Conservation (phyloP, 2,113 vertebrate species). For the Prochilodus magdalenae region DNA sequence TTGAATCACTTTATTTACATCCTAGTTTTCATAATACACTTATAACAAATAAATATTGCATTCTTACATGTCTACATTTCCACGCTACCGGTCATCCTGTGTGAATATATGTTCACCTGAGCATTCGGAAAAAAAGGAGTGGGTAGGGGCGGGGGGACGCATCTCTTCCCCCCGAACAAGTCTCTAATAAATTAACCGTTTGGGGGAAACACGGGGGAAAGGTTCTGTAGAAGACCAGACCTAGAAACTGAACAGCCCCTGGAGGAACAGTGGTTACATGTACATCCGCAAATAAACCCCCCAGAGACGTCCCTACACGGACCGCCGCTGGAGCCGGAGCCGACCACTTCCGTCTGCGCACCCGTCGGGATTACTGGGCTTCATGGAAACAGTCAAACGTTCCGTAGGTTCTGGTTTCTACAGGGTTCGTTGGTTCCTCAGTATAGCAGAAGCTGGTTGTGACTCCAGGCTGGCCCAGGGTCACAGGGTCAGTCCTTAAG, state of each 20-base stretch:
- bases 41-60: constrained; percentile 77
- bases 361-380: constrained; percentile 24
- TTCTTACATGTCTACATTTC: constrained; percentile 67
- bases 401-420: constrained; percentile 24
- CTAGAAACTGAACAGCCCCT: not conserved
- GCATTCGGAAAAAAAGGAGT: constrained; percentile 73
- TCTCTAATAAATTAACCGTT: constrained; percentile 49
- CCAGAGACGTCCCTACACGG: constrained; percentile 38
- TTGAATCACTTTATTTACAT: constrained; percentile 80
- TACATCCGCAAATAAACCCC: constrained; percentile 9
- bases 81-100: constrained; percentile 61
- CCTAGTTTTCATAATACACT: constrained; percentile 61
- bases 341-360: constrained; percentile 27
- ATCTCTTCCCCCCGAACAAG: constrained; percentile 43
- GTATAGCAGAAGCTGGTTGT: not conserved
- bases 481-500: constrained; percentile 1
- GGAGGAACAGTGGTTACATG: constrained; percentile 4
- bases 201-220: not conserved
- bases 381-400: constrained; percentile 27
- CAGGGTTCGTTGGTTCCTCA: not conserved
- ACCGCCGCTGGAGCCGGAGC: constrained; percentile 26
- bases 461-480: not conserved
- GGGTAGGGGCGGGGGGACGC: constrained; percentile 56
- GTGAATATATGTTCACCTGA: constrained; percentile 78
- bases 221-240: not conserved